Evolutionary conservation across 2,113 vertebrate species (phyloP).

Genomic region (Carlito syrichta): DNA sequence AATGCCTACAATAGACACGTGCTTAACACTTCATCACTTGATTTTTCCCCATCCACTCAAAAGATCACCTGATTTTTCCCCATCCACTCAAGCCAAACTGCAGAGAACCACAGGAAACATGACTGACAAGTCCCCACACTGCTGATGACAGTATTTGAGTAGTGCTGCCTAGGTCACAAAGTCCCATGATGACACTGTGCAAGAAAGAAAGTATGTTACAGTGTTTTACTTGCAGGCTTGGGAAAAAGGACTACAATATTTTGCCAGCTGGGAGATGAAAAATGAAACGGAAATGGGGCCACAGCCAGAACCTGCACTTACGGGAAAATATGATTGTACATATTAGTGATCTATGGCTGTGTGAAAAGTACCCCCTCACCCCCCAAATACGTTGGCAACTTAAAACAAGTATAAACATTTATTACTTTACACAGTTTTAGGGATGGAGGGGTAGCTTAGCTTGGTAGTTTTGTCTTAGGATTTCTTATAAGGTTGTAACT

Average conservation of each 20-base stretch:
- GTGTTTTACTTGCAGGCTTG: background rate
- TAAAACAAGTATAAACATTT: background rate
- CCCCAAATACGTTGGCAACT: background rate
- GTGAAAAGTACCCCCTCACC: too few species aligned
- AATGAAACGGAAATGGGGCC: background rate
- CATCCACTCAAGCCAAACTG: background rate
- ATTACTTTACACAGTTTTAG: background rate
- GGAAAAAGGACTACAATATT: background rate
- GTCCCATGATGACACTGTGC: background rate
- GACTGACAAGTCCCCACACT: accelerated
- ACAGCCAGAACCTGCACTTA: background rate
- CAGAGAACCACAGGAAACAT: background rate
- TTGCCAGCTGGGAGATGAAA: background rate
- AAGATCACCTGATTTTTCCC: too few species aligned
- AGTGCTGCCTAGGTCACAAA: background rate
- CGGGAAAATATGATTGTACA: background rate
- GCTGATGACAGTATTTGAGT: background rate
- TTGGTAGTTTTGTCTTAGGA: background rate
- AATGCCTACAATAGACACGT: background rate
- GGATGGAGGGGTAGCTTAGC: background rate
- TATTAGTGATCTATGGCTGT: background rate
- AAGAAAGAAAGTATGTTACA: background rate
- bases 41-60: background rate
- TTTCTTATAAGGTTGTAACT: background rate
- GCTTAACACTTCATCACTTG: background rate